A percentile compares a stretch with the other conserved stretches of the same genome.
These are phyloP conservation scores for Apamea sordens DNA, from an alignment of 2,888 invertebrate species.

Conservation along the genomic window DNA sequence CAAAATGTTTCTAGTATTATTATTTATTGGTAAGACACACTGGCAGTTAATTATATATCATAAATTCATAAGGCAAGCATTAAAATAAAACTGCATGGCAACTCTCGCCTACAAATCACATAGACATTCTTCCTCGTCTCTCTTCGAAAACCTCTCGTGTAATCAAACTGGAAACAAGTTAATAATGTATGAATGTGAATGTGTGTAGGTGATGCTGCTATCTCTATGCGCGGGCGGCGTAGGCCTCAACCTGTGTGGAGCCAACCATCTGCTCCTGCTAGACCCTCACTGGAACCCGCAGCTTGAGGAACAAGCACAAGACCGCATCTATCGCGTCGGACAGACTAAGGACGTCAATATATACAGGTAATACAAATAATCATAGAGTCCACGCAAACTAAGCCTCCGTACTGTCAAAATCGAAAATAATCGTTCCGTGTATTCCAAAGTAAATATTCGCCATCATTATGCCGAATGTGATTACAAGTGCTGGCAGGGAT, in stretches of 20 bases:
- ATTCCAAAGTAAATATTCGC: no score
- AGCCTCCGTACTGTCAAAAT: no score
- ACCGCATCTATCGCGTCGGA: constrained; percentile 97
- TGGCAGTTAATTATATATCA: no score
- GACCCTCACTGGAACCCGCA: constrained; percentile 99
- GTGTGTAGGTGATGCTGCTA: constrained; percentile 92
- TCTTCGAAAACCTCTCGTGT: background rate
- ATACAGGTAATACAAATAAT: constrained; percentile 91
- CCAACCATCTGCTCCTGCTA: constrained; percentile 96
- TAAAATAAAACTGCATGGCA: background rate
- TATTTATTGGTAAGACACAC: no score
- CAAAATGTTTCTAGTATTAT: no score
- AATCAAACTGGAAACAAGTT: background rate
- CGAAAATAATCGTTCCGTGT: no score
- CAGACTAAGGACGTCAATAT: constrained; percentile 95
- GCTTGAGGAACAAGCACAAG: constrained; percentile 98
- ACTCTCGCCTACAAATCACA: background rate
- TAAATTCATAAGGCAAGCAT: background rate
- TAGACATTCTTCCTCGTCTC: background rate
- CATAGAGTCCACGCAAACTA: no score
- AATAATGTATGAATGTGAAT: background rate
- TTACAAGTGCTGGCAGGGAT: no score
- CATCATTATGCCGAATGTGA: no score
- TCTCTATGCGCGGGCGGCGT: constrained; percentile 98
- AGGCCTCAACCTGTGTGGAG: constrained; percentile 97